These are phyloP conservation scores for Rostratula benghalensis DNA, from an alignment of 2,113 vertebrate genomes.

Conservation along the genomic window DNA sequence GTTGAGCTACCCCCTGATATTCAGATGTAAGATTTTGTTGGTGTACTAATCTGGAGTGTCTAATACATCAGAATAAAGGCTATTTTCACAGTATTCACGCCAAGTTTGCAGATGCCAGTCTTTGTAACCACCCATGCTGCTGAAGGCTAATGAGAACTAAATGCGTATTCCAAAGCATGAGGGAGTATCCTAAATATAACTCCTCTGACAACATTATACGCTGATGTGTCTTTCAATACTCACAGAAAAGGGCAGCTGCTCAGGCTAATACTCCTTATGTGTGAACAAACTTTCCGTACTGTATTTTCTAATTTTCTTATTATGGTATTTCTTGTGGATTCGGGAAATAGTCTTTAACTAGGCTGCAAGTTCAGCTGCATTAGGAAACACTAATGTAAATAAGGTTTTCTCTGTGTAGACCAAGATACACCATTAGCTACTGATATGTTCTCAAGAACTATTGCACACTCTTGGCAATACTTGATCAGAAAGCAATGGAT, in stretches of 20 bases:
- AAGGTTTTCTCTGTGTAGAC: background rate
- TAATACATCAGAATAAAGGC: conserved; percentile 1
- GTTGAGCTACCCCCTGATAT: background rate
- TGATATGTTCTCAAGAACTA: background rate
- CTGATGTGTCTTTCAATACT: background rate
- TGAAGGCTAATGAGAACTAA: conserved; percentile 24
- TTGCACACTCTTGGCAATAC: background rate
- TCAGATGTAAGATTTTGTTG: background rate
- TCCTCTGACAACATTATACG: background rate
- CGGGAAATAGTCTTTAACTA: background rate
- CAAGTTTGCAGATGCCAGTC: conserved; percentile 13
- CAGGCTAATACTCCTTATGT: background rate
- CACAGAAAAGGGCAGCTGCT: conserved; percentile 14
- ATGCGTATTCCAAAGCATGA: background rate
- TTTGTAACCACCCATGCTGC: conserved; percentile 27
- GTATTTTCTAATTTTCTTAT: background rate
- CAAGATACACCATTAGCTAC: background rate
- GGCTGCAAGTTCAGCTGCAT: background rate
- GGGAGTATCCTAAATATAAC: conserved; percentile 41
- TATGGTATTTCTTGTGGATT: background rate
- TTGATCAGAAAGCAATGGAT: background rate
- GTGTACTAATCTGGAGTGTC: background rate
- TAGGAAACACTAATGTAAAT: background rate
- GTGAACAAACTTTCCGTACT: background rate
- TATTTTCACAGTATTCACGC: background rate